Percentiles rank a stretch among this genome's conserved stretches.
phyloP scores from a whole-genome alignment of 2,113 vertebrate species.

The Ornithorhynchus anatinus region DNA sequence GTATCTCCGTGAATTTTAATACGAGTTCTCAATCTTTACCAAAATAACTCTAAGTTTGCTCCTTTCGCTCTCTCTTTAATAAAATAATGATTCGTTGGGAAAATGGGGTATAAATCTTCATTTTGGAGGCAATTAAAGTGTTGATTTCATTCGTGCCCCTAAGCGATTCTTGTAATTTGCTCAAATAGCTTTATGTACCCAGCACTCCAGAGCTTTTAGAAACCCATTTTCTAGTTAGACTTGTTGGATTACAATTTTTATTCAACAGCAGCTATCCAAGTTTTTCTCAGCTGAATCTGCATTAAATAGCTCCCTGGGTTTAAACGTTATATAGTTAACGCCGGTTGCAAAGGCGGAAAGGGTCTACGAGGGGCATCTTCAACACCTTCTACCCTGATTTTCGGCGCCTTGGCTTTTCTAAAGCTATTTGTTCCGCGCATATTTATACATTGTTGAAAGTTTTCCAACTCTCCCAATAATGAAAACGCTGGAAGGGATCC shows the following conservation, averaged over 20 bases:
- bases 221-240: slow-evolving; percentile 86
- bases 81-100: slow-evolving; percentile 81
- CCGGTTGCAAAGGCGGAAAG: not conserved
- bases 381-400: not conserved
- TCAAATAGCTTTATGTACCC: slow-evolving; percentile 90
- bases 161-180: slow-evolving; percentile 91
- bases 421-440: not conserved
- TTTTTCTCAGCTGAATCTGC: slow-evolving; percentile 29
- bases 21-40: not conserved
- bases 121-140: slow-evolving; percentile 98
- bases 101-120: slow-evolving; percentile 94
- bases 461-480: not conserved
- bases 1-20: not conserved
- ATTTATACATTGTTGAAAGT: slow-evolving; percentile 22
- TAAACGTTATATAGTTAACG: not conserved
- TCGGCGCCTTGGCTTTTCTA: not conserved
- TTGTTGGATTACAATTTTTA: slow-evolving; percentile 79
- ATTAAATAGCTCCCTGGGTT: slow-evolving; percentile 5
- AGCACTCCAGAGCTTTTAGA: slow-evolving; percentile 84
- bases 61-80: slow-evolving; percentile 71
- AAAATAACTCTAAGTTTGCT: slow-evolving; percentile 34
- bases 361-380: not conserved
- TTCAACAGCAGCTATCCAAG: slow-evolving; percentile 61
- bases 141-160: slow-evolving; percentile 88
- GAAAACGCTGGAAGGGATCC: not conserved